Evolutionary conservation across 1,140 invertebrate species (phyloP), one percentile per base, ranked within the genome.

Genomic region (Macrobrachium nipponense): DNA sequence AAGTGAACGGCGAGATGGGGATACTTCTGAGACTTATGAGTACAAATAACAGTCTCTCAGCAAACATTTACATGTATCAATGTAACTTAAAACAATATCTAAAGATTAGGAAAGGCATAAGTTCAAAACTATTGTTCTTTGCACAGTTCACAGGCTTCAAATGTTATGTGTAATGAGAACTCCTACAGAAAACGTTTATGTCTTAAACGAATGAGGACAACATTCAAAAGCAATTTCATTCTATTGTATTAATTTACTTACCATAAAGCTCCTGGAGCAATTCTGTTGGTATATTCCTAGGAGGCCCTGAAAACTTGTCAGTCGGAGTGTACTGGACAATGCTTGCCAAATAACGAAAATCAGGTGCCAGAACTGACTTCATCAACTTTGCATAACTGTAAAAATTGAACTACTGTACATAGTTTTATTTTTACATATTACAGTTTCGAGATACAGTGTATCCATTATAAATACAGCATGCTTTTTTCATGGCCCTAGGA

Each of bases 311-410:
- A 43, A 85, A 85, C 12, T 7, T 15, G 58, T 79, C 82, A 61
- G 58, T 61, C 2, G 82, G 82, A 8, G 82, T 85, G 68, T 85
- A 85, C 75, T 79, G 75, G 20, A 51, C 76, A 20, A 78, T n/a
- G 58, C 18, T 85, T 0, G 79, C 43, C 76, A 85, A 20, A 44
- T 85, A 85, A 44, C 64, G 62, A 72, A 85, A 85, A 23, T 85
- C 82, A 36, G 75, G 15, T 51, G 75, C 76, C 14, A 85, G 64
- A n/a, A 85, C 14, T 14, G 61, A 77, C 59, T 79, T 78, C 20
- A 85, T 70, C n/a, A 85, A 15, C 8, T 79, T 8, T 6, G 58
- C 82, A 79, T 85, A 85, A 8, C 82, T 85, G 82, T n/a, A 79
- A 79, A 66, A 18, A 14, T 60, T 15, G 3, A 2, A 60, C 61